Percentiles rank a stretch among this genome's conserved stretches.
Conservation (phyloP, 2,797 vertebrate species). For the Peromyscus nudipes region DNA sequence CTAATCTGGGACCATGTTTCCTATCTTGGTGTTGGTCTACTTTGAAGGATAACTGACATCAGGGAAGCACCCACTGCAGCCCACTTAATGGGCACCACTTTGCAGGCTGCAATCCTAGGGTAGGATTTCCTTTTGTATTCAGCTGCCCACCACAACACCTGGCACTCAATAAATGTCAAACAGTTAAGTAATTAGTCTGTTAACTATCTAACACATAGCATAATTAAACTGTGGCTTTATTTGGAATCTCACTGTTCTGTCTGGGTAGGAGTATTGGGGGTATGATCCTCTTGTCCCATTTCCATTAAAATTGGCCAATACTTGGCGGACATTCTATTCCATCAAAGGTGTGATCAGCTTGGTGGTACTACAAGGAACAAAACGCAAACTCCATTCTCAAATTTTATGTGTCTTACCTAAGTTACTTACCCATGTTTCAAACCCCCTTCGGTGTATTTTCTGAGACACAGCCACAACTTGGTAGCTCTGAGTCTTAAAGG, state of each 20-base stretch:
- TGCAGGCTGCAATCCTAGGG: background rate
- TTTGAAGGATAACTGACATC: background rate
- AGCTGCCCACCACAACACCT: background rate
- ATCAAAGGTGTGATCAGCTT: background rate
- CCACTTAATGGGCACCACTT: background rate
- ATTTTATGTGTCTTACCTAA: background rate
- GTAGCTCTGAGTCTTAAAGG: background rate
- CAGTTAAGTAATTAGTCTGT: background rate
- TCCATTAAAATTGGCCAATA: background rate
- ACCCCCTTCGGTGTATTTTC: background rate
- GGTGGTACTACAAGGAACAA: background rate
- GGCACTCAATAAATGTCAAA: background rate
- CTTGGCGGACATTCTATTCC: background rate
- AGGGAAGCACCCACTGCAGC: rapidly evolving
- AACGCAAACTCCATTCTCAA: background rate
- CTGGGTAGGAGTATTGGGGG: background rate
- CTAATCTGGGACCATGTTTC: background rate
- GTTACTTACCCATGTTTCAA: background rate
- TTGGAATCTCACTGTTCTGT: background rate
- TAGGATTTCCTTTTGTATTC: background rate
- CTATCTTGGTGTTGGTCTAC: background rate
- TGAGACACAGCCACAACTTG: background rate
- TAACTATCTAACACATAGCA: background rate
- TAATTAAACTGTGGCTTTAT: background rate
- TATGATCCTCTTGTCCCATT: background rate